phyloP scores from a whole-genome alignment of 2,888 invertebrate genomes.

The Geophilus truncorum region DNA sequence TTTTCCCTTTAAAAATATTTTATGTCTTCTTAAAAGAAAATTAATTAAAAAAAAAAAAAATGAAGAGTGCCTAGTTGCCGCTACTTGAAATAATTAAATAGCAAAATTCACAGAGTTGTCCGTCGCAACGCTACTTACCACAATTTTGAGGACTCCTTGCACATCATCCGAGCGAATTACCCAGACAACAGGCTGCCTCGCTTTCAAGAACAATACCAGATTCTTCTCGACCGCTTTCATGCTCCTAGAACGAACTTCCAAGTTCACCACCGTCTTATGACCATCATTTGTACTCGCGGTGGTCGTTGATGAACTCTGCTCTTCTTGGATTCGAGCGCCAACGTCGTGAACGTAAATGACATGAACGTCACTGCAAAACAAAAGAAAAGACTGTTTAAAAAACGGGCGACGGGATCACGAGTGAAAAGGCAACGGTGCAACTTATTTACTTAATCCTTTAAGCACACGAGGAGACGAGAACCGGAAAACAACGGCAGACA shows the following conservation, averaged over 20 bases:
- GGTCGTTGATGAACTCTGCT: not conserved
- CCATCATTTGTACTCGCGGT: not conserved
- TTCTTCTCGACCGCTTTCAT: slow-evolving; percentile 30
- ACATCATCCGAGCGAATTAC: slow-evolving; percentile 44
- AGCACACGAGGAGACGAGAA: not conserved
- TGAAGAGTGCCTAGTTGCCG: not conserved
- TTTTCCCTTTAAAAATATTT: too few relatives aligned
- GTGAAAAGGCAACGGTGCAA: not conserved
- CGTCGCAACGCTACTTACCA: slow-evolving; percentile 43
- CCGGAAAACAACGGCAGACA: not conserved
- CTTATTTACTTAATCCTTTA: not conserved
- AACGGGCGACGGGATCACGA: not conserved
- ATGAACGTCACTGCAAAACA: slow-evolving; percentile 40
- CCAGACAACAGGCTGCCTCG: slow-evolving; percentile 46
- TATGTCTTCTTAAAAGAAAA: too few relatives aligned
- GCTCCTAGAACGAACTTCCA: slow-evolving; percentile 5
- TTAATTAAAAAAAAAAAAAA: slow-evolving; percentile 14
- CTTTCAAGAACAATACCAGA: slow-evolving; percentile 47
- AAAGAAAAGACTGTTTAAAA: not conserved
- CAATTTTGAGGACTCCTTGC: slow-evolving; percentile 46
- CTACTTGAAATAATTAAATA: too few relatives aligned
- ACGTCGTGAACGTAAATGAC: slow-evolving; percentile 40
- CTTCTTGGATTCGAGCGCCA: slow-evolving; percentile 34
- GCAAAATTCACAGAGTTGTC: not conserved
- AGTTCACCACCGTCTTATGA: not conserved